phyloP scores from a whole-genome alignment of 2,113 vertebrate species.

The Microtus montanus region DNA sequence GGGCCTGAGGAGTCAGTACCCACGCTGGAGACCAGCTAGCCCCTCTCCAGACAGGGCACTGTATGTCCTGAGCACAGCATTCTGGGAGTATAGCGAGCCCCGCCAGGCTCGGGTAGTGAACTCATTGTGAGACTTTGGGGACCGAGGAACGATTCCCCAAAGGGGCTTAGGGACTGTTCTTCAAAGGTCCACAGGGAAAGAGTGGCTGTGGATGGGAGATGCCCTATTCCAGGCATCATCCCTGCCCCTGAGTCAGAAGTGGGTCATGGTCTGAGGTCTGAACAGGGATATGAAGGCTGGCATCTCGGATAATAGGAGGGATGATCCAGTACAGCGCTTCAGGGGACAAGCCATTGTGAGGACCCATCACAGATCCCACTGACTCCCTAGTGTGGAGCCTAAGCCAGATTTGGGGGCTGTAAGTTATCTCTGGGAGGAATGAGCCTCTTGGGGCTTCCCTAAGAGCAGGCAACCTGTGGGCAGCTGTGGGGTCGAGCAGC shows the following conservation, averaged over 20 bases:
- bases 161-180: background rate
- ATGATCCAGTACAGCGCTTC: fast-evolving
- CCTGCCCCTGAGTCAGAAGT: no score
- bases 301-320: background rate
- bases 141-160: no score
- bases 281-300: background rate
- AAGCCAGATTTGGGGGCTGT: background rate
- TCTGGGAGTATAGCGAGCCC: fast-evolving
- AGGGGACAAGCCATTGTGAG: background rate
- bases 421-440: background rate
- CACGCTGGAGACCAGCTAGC: fast-evolving
- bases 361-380: background rate
- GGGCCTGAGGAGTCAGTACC: constrained; percentile 82
- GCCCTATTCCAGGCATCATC: fast-evolving
- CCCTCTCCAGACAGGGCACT: fast-evolving
- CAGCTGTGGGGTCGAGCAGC: background rate
- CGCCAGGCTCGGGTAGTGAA: background rate
- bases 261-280: fast-evolving
- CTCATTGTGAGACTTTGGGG: no score
- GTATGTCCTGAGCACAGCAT: background rate
- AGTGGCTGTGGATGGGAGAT: no score
- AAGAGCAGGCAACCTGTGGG: background rate
- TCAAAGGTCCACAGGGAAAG: background rate
- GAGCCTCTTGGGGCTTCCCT: background rate
- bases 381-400: fast-evolving